These are phyloP conservation scores for Brotogeris chrysoptera DNA, from an alignment of 2,797 vertebrate species.

Conservation along the genomic window DNA sequence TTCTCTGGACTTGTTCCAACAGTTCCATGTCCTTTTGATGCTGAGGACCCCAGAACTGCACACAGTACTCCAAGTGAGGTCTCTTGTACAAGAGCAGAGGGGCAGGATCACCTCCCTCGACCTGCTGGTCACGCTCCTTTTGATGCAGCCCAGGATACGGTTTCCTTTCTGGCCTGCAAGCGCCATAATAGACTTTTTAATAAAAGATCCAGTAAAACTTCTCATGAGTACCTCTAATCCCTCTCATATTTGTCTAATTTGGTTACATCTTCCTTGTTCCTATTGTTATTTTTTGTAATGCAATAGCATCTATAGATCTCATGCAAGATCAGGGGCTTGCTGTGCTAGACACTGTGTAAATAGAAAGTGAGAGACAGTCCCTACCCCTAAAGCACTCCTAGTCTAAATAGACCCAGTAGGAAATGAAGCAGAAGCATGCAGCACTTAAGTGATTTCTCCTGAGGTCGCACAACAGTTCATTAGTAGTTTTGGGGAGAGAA, in stretches of 20 bases:
- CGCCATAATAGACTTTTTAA: background rate
- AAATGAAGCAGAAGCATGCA: background rate
- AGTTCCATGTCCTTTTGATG: no score
- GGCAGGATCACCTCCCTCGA: no score
- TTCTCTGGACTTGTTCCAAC: no score
- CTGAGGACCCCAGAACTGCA: no score
- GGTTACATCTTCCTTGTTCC: background rate
- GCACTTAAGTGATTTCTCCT: background rate
- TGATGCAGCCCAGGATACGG: no score
- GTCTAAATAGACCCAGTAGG: slow-evolving; percentile 35
- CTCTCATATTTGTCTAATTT: background rate
- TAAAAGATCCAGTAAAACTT: background rate
- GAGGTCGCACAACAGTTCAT: background rate
- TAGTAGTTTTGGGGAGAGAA: background rate
- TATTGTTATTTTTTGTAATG: slow-evolving; percentile 25
- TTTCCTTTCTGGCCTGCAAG: no score
- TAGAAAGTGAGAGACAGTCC: slow-evolving; percentile 25
- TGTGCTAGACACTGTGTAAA: slow-evolving; percentile 40
- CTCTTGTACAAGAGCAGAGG: no score
- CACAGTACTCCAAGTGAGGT: no score
- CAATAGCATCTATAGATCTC: background rate
- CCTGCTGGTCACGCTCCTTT: no score
- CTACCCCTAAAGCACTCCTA: background rate
- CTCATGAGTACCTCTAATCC: background rate
- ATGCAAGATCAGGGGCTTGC: background rate